These are phyloP conservation scores for Pachypanchax playfairii DNA, from an alignment of 2,113 vertebrate species.

Conservation along the genomic window DNA sequence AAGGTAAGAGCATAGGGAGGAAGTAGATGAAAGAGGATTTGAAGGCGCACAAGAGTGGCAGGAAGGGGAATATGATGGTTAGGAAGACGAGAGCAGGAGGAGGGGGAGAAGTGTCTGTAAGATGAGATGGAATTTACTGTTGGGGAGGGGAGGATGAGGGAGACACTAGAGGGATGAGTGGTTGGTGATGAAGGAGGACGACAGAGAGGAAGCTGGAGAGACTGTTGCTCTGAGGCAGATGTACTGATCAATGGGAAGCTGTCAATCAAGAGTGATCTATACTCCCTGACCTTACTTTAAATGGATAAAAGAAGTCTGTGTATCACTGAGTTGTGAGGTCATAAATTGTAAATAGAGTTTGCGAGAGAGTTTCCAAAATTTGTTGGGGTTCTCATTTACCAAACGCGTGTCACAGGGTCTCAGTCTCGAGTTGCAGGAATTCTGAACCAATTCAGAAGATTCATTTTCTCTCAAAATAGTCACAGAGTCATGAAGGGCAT, in stretches of 20 bases:
- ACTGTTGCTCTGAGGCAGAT: slow-evolving; percentile 46
- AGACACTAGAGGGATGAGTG: slow-evolving; percentile 28
- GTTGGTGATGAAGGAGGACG: slow-evolving; percentile 37
- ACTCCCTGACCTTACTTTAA: slow-evolving; percentile 58
- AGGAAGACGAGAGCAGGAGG: slow-evolving; percentile 5
- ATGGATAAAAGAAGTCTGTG: slow-evolving; percentile 25
- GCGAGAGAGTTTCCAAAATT: too few relatives aligned
- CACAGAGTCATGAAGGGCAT: too few relatives aligned
- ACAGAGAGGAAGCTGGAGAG: slow-evolving; percentile 8
- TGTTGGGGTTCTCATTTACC: too few relatives aligned
- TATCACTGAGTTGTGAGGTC: too few relatives aligned
- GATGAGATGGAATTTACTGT: slow-evolving; percentile 24
- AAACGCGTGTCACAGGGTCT: too few relatives aligned
- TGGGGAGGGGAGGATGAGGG: slow-evolving; percentile 39
- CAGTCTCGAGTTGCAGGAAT: too few relatives aligned
- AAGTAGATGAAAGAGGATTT: slow-evolving; percentile 29
- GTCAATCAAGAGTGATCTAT: slow-evolving; percentile 69
- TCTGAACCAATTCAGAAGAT: too few relatives aligned
- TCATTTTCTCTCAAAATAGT: too few relatives aligned
- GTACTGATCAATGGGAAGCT: slow-evolving; percentile 62
- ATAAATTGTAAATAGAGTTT: too few relatives aligned
- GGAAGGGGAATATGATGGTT: slow-evolving; percentile 38
- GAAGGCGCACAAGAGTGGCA: slow-evolving; percentile 10
- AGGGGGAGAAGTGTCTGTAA: slow-evolving; percentile 6
- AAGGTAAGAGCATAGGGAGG: slow-evolving; percentile 12